phyloP scores from a whole-genome alignment of 2,113 vertebrate genomes.

The Rhipidura dahli region DNA sequence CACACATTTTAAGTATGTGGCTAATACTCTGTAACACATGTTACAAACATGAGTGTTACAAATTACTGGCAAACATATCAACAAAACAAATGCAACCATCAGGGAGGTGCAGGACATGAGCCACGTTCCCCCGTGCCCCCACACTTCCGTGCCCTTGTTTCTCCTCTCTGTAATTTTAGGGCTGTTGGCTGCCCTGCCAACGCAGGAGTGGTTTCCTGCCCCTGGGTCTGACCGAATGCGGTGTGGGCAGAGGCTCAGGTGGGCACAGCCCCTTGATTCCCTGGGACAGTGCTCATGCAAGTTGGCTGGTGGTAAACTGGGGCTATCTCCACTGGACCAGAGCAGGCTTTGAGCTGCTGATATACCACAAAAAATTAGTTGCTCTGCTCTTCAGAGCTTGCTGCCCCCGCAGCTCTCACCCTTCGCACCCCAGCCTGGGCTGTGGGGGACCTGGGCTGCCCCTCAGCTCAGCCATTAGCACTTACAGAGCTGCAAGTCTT shows the following conservation, averaged over 20 bases:
- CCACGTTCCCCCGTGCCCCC: not conserved
- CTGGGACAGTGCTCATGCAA: not conserved
- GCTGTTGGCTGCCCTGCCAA: not conserved
- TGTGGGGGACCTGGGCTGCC: not conserved
- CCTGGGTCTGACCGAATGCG: not conserved
- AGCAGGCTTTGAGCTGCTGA: not conserved
- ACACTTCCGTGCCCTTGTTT: not conserved
- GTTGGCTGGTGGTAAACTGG: not conserved
- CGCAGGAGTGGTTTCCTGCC: not conserved
- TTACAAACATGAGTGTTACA: not conserved
- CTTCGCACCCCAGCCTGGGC: not conserved
- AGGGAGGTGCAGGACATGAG: not conserved
- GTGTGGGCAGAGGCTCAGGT: not conserved
- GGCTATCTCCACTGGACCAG: not conserved
- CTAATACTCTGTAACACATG: not conserved
- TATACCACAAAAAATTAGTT: fast-evolving
- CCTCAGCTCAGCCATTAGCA: not conserved
- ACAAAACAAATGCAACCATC: not conserved
- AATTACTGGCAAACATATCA: not conserved
- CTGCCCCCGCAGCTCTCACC: not conserved
- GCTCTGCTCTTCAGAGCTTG: not conserved
- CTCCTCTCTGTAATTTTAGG: not conserved
- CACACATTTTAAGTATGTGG: not conserved
- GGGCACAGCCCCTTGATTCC: not conserved
- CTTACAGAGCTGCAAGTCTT: fast-evolving